Percentiles rank a stretch among this genome's conserved stretches.
These are phyloP conservation scores for Ia io DNA, from an alignment of 2,113 vertebrate species.

Conservation along the genomic window DNA sequence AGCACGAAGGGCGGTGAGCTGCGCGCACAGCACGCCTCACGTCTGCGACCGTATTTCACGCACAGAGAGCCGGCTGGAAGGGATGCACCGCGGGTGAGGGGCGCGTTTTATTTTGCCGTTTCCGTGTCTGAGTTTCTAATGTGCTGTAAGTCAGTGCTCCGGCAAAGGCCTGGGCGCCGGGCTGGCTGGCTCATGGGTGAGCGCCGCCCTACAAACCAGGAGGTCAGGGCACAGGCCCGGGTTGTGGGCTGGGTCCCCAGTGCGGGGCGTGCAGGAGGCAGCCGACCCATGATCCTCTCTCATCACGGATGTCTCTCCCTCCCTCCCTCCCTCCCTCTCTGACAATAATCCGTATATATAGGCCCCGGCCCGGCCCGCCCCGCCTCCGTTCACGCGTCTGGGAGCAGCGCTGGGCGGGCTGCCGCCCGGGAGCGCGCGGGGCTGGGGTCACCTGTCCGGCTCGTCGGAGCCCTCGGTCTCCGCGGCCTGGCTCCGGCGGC, in stretches of 20 bases:
- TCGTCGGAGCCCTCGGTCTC: background rate
- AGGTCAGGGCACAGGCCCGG: too few species aligned
- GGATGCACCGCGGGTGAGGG: accelerated
- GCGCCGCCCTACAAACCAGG: too few species aligned
- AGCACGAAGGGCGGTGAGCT: background rate
- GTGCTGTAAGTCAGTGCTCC: background rate
- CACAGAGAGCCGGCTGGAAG: background rate
- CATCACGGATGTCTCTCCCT: too few species aligned
- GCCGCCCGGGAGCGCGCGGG: accelerated
- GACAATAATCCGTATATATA: too few species aligned
- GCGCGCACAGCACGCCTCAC: too few species aligned
- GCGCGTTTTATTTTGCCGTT: background rate
- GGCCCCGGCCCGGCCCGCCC: too few species aligned
- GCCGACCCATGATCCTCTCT: too few species aligned
- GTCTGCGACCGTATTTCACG: background rate
- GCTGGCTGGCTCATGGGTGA: too few species aligned
- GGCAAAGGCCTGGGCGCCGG: background rate
- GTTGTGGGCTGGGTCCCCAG: too few species aligned
- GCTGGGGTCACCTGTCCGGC: constrained; percentile 79
- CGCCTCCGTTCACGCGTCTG: background rate
- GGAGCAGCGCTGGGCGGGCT: background rate
- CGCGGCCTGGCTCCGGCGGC: background rate
- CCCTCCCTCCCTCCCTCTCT: too few species aligned
- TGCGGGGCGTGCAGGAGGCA: too few species aligned
- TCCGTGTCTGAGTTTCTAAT: background rate